phyloP scores from a whole-genome alignment of 2,113 vertebrate species.

The Paracanthobrama guichenoti region DNA sequence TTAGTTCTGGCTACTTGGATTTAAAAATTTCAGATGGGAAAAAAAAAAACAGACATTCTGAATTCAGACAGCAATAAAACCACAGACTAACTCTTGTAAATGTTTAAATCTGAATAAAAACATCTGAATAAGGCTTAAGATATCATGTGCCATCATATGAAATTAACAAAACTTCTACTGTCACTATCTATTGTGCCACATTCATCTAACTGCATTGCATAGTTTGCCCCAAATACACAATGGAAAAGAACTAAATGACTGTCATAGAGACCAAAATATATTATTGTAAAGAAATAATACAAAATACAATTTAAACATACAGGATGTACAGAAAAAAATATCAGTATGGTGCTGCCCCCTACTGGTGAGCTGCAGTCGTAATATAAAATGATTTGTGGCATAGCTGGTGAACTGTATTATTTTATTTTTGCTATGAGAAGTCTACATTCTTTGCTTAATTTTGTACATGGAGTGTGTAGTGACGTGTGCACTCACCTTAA shows the following conservation, averaged over 20 bases:
- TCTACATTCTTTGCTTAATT: background rate
- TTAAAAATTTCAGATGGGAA: too few species aligned
- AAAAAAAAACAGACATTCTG: too few species aligned
- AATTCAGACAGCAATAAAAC: too few species aligned
- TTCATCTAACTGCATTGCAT: background rate
- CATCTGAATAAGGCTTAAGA: too few species aligned
- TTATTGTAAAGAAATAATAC: background rate
- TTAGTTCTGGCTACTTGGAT: too few species aligned
- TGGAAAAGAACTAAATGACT: background rate
- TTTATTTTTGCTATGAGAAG: background rate
- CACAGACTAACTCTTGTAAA: too few species aligned
- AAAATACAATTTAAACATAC: background rate
- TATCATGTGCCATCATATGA: too few species aligned
- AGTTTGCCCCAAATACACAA: background rate
- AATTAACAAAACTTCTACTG: too few species aligned
- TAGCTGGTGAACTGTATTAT: too few species aligned
- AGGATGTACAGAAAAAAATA: background rate
- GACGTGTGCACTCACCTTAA: constrained; percentile 79
- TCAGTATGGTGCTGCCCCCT: constrained; percentile 8
- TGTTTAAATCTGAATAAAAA: too few species aligned
- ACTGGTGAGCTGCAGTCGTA: background rate
- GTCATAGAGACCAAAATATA: background rate
- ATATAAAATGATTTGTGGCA: background rate
- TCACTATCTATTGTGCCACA: background rate
- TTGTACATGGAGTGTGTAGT: background rate